Evolutionary conservation across 2,797 vertebrate species (phyloP), one percentile per base, ranked within the genome.

Genomic region (Crax fasciolata): DNA sequence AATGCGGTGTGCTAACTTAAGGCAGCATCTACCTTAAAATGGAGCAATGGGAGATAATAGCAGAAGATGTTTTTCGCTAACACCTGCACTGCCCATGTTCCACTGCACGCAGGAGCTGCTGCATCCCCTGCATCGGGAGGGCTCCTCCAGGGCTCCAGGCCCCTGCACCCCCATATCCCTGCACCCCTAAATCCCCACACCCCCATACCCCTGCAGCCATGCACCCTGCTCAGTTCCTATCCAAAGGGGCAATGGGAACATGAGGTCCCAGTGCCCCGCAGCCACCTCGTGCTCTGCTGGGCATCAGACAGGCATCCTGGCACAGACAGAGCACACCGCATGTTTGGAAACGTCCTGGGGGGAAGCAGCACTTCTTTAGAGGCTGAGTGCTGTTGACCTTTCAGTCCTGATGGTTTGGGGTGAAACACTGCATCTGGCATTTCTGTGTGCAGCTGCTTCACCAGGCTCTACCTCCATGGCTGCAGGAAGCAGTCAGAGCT

Each of bases 251-350:
- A 24, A 28, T 4, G 13, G 25, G 24, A 58, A 46, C 14, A 25
- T 20, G 1, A 13, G 16, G 17, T 20, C 23, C 24, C 55, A 43
- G 52, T 3, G 8, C 6, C 71, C 18, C 10, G 4, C 18, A 32
- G 13, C 43, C 48, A 55, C 13, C 24, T 30, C 19, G 7, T 2
- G 19, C 35, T 49, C 21, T 14, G 14, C 15, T 5, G 3, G 15
- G 28, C 41, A 46, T 57, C 25, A 11, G 24, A 48, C 46, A 35
- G 23, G 17, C 66, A 18, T 39, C 39, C 27, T 6, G 1, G 39
- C 35, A 46, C 23, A 11, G 58, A 28, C 44, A 63, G 39, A 10
- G 14, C 16, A 15, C 8, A 2, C 6, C 0, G 0, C 0, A 1
- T 13, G 3, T 20, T 30, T 39, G 38, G 35, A 0, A 1, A n/a